phyloP scores from a whole-genome alignment of 2,113 vertebrate genomes.

The Megalops atlanticus region DNA sequence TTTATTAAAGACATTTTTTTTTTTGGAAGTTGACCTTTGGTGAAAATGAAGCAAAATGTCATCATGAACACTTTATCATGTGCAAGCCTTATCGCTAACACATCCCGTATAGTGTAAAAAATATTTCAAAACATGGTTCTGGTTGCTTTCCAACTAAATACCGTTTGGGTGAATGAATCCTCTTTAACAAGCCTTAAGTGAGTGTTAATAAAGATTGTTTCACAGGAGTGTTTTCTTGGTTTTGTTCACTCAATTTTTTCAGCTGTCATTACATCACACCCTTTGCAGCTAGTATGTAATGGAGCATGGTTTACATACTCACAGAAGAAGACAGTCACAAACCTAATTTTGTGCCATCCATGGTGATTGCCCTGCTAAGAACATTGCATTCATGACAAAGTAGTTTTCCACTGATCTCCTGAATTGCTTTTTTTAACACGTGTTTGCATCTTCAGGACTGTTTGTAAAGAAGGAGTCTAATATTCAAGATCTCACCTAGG shows the following conservation, averaged over 20 bases:
- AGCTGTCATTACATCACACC: conserved; percentile 5
- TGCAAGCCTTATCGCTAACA: no score
- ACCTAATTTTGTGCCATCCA: background rate
- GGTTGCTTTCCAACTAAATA: background rate
- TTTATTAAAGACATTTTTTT: background rate
- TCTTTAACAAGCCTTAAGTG: background rate
- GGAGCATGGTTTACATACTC: background rate
- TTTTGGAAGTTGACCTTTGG: background rate
- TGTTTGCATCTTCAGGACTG: no score
- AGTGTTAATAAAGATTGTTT: background rate
- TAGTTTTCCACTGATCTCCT: background rate
- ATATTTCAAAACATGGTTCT: no score
- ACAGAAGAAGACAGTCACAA: background rate
- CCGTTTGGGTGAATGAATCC: background rate
- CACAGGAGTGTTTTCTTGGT: background rate
- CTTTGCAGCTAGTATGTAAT: conserved; percentile 5
- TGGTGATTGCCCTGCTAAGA: background rate
- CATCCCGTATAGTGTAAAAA: no score
- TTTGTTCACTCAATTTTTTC: background rate
- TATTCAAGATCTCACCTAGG: no score
- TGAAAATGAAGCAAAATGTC: background rate
- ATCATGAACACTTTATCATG: no score
- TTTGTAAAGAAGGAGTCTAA: no score
- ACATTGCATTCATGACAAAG: background rate
- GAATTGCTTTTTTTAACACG: background rate